phyloP scores from a whole-genome alignment of 2,797 vertebrate species.

The Fundulus diaphanus region DNA sequence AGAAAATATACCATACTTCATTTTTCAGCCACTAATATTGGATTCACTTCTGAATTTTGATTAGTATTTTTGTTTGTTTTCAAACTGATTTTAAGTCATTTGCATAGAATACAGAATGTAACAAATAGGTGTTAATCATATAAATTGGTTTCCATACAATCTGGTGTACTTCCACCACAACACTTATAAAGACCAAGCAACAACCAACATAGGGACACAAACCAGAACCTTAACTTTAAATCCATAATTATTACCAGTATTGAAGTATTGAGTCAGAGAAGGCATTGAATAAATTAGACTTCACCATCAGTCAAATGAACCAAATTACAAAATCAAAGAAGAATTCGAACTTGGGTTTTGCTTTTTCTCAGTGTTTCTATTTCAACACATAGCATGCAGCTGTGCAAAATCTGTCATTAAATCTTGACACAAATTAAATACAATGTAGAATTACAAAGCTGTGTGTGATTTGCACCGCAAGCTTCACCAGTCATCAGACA shows the following conservation, averaged over 20 bases:
- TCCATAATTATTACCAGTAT: constrained; percentile 19
- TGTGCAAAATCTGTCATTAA: constrained; percentile 4
- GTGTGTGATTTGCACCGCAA: neutral
- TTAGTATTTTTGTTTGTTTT: neutral
- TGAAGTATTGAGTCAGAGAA: constrained; percentile 36
- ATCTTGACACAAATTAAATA: constrained; percentile 18
- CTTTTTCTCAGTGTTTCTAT: neutral
- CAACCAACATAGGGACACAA: constrained; percentile 7
- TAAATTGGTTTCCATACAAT: neutral
- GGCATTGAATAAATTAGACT: constrained; percentile 17
- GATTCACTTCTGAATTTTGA: neutral
- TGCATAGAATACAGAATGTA: neutral
- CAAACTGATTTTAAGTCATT: neutral
- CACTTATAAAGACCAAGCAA: constrained; percentile 16
- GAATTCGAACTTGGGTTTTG: constrained; percentile 19
- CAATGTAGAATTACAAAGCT: neutral
- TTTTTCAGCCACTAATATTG: too few species aligned
- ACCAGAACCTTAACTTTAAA: constrained; percentile 19
- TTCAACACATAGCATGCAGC: neutral
- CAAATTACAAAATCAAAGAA: constrained; percentile 22
- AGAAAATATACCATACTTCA: too few species aligned
- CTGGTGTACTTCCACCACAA: constrained; percentile 9
- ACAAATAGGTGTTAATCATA: neutral
- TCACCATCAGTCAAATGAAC: constrained; percentile 29
- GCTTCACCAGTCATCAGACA: constrained; percentile 32